Evolutionary conservation across 2,888 invertebrate species (phyloP), one percentile per base, ranked within the genome.

Genomic region (Teinopalpus imperialis): DNA sequence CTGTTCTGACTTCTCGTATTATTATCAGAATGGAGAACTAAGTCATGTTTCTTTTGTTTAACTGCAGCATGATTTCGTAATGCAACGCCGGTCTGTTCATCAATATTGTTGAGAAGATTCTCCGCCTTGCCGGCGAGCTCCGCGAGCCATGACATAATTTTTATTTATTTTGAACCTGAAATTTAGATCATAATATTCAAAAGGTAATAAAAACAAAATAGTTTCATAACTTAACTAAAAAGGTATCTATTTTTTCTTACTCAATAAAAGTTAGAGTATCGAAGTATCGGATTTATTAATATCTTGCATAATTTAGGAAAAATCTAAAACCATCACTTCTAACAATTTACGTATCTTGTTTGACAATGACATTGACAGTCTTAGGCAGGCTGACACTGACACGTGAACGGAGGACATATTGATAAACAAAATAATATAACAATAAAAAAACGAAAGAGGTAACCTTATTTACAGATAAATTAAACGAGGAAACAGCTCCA

Each of bases 81-180:
- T 9, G 92, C 94, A 10, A 81, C 90, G 0, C 94, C 94, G 13
- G 94, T 94, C 69, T 93, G 92, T 62, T 94, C 91, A 61, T 95
- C 95, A 13, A 95, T 74, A 63, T 92, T 93, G 63, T 94, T 94
- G 10, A 95, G 85, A 47, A 95, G 90, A 63, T 90, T 91, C 66
- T 95, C 95, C 7, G 95, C 94, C 70, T 91, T 94, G 16, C 92
- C 94, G 48, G 94, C 94, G 43, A 94, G 81, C 49, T 92, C 94
- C 49, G 92, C 87, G 46, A 95, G 90, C 94, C 94, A 94, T 54
- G 94, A 91, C 93, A 94, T 94, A 70, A 71, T 53, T 46, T 51
- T 44, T 47, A 35, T 29, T 58, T 63, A 53, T 52, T 53, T 59
- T 57, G 53, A 34, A 50, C 51, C 69, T 71, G 53, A 48, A 66